Base-by-base conservation (phyloP, 2,888 invertebrate species). In the Drosophila prolongata region DNA sequence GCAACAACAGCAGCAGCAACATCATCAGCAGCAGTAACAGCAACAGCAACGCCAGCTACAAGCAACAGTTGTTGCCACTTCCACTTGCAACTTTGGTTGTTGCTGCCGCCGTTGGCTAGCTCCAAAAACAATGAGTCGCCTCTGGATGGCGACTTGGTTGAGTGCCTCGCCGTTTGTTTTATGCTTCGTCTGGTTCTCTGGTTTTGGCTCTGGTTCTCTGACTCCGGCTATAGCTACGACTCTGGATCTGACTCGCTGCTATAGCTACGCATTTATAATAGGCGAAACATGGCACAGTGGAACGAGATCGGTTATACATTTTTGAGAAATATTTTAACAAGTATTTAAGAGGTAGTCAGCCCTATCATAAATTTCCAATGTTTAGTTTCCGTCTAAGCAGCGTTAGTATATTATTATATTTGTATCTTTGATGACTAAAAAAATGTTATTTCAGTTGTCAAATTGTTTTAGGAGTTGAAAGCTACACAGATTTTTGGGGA, bases 121-220 rank as follows among this genome's bases (percentile, higher is more conserved):
- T 64, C 62, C 64, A 64, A 64, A 64, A 64, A 64, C 62, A 64
- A 64, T 62, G 64, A 47, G 64, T 73, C 52, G 52, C 44, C 72
- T 71, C 61, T 60, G 61, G 72, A 68, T 46, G 58, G 69, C 73
- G 88, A 88, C 89, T 84, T 88, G 83, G 77, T 88, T 84, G 83
- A 84, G 80, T 84, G 89, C 84, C 78, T 78, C 76, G 67, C 76
- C 87, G 85, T 88, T 88, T 86, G 72, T 80, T 86, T 88, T 88
- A 80, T 88, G 83, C 89, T 82, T 75, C 83, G 81, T 60, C 87
- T 82, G 82, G 58, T 76, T 76, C 57, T 65, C 61, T 59, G 70
- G 50, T 44, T 68, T 49, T 62, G 52, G 61, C 60, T 73, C 56
- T 66, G 55, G 50, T 77, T 78, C 65, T 78, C 62, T 43, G 38